A percentile compares a stretch with the other conserved stretches of the same genome.
These are phyloP conservation scores for Gracilinanus agilis DNA, from an alignment of 2,113 vertebrate species.

Conservation along the genomic window DNA sequence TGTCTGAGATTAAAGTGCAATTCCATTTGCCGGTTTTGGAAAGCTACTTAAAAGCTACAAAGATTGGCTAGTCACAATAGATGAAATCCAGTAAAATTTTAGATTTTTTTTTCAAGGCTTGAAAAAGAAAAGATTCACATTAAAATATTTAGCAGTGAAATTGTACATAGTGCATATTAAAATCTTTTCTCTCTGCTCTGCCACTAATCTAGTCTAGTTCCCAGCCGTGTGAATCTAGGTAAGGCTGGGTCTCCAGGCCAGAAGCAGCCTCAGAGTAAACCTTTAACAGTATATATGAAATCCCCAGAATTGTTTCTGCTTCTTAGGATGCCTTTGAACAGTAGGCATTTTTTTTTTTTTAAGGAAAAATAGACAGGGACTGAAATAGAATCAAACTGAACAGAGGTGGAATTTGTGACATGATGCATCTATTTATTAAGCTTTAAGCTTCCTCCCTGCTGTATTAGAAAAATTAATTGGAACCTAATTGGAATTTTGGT, in stretches of 20 bases:
- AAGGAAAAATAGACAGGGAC: not conserved
- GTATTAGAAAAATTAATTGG: slow-evolving; percentile 21
- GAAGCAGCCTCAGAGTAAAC: slow-evolving; percentile 64
- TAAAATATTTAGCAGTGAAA: slow-evolving; percentile 22
- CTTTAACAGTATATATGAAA: slow-evolving; percentile 39
- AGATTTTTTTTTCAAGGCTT: slow-evolving; percentile 55
- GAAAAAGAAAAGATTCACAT: slow-evolving; percentile 47
- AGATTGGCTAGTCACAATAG: not conserved
- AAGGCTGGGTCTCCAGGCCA: slow-evolving; percentile 44
- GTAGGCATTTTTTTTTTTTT: not conserved
- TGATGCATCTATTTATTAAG: not conserved
- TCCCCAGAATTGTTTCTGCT: slow-evolving; percentile 16
- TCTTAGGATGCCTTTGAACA: slow-evolving; percentile 43
- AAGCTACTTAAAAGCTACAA: not conserved
- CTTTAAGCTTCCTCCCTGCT: slow-evolving; percentile 31
- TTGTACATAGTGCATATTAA: slow-evolving; percentile 1
- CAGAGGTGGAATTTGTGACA: slow-evolving; percentile 30
- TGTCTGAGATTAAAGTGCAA: not conserved
- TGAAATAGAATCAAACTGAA: slow-evolving; percentile 4
- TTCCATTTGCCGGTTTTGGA: slow-evolving; percentile 20
- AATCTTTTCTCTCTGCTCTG: not conserved
- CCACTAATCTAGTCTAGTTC: slow-evolving; percentile 40
- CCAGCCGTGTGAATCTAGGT: slow-evolving; percentile 54
- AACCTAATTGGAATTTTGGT: not conserved
- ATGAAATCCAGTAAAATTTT: slow-evolving; percentile 48